Evolutionary conservation across 1,140 invertebrate genomes (phyloP).

Genomic region (Galleria mellonella): DNA sequence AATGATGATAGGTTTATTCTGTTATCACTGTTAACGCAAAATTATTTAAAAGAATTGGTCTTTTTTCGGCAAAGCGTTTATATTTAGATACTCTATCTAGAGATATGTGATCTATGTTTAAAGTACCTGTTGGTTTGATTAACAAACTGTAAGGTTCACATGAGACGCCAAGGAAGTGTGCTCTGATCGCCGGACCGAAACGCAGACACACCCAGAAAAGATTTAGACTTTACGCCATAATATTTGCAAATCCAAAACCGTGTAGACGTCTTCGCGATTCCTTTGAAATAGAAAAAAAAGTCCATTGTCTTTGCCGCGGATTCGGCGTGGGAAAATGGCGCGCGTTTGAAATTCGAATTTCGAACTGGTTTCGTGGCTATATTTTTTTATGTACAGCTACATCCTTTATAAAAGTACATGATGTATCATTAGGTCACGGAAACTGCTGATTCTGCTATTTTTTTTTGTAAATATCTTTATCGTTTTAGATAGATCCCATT

Average conservation of each 20-base stretch:
- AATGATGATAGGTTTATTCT: no score
- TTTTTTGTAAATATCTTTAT: no score
- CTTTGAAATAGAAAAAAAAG: conserved; percentile 33
- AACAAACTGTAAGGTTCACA: conserved; percentile 49
- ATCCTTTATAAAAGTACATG: no score
- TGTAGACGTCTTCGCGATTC: conserved; percentile 45
- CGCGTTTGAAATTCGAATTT: conserved; percentile 2
- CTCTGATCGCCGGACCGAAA: conserved; percentile 39
- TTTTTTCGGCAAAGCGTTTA: no score
- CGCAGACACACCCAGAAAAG: conserved; percentile 49
- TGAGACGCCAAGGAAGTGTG: conserved; percentile 43
- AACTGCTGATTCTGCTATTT: no score
- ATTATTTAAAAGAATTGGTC: no score
- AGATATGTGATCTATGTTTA: no score
- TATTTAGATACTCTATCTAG: no score
- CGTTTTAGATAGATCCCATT: no score
- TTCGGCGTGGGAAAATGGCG: conserved; percentile 5
- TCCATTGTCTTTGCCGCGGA: conserved; percentile 13
- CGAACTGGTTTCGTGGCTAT: background rate
- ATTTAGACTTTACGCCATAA: conserved; percentile 43
- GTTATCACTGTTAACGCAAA: no score
- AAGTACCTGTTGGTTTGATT: conserved; percentile 22
- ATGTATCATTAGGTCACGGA: no score
- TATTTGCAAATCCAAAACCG: conserved; percentile 52
- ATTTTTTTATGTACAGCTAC: background rate